These are phyloP conservation scores for Metridium senile DNA, from an alignment of 92 coral and sea anemone genomes.

Conservation along the genomic window DNA sequence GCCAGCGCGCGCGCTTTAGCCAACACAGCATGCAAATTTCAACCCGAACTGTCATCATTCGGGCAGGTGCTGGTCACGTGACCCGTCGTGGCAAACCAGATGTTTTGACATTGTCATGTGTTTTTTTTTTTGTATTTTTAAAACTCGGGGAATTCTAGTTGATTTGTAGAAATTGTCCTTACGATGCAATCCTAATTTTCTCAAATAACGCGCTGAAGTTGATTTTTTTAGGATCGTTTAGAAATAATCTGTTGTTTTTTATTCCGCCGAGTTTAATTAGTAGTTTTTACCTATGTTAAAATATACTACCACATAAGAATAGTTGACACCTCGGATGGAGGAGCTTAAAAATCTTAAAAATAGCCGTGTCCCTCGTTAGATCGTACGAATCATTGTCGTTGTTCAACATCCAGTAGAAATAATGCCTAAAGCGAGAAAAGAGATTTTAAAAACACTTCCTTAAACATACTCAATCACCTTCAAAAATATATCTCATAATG, in stretches of 20 bases:
- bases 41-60: slow-evolving; percentile 11
- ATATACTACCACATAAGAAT: not conserved
- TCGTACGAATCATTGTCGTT: not conserved
- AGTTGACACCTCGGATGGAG: not conserved
- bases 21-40: not conserved
- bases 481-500: no score
- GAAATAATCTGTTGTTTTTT: no score
- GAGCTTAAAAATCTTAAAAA: not conserved
- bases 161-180: not conserved
- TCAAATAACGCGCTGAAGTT: no score
- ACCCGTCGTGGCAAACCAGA: slow-evolving; percentile 29
- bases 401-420: no score
- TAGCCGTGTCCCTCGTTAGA: not conserved
- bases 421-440: no score
- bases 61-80: slow-evolving; percentile 40
- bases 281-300: not conserved
- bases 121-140: not conserved
- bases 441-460: no score
- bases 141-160: slow-evolving; percentile 4
- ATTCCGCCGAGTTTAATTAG: not conserved
- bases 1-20: slow-evolving; percentile 18
- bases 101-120: slow-evolving; percentile 17
- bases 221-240: no score
- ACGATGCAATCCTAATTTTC: slow-evolving; percentile 9
- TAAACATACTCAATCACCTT: no score